Evolutionary conservation across 2,888 invertebrate genomes (phyloP).

Genomic region (Zygaena filipendulae): DNA sequence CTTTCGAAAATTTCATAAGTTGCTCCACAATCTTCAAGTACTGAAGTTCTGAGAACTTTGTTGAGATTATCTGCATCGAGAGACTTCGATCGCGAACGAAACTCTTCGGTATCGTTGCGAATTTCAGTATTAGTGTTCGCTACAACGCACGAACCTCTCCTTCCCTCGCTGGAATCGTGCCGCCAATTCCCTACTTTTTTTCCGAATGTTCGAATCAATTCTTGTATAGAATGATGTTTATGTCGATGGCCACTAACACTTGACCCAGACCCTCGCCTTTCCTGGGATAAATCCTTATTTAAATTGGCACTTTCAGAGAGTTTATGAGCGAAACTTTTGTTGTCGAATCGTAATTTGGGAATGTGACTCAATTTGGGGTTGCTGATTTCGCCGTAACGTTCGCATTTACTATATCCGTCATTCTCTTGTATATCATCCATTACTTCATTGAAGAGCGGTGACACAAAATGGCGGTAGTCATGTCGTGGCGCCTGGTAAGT

Average conservation of each 20-base stretch:
- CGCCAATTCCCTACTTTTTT: conserved; percentile 81
- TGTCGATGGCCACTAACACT: conserved; percentile 44
- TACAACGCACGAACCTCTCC: conserved; percentile 48
- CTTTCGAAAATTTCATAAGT: conserved; percentile 85
- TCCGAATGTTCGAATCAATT: conserved; percentile 79
- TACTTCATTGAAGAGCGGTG: conserved; percentile 48
- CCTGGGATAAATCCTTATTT: conserved; percentile 28
- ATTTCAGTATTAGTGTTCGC: conserved; percentile 53
- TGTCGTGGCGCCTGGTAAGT: conserved; percentile 36
- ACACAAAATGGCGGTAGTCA: conserved; percentile 55
- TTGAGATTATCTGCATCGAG: conserved; percentile 72
- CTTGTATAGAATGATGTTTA: conserved; percentile 79
- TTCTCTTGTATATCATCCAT: conserved; percentile 64
- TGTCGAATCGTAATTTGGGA: conserved; percentile 39
- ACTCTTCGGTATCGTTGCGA: conserved; percentile 68
- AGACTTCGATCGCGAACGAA: conserved; percentile 82
- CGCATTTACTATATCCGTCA: conserved; percentile 58
- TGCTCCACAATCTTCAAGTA: conserved; percentile 80
- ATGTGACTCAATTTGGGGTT: conserved; percentile 38
- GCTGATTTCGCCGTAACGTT: conserved; percentile 57
- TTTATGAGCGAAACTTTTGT: conserved; percentile 54
- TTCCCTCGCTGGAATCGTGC: conserved; percentile 61
- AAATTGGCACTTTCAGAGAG: conserved; percentile 33
- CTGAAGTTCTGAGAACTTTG: conserved; percentile 37
- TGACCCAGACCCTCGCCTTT: conserved; percentile 47